A percentile compares a stretch with the other conserved stretches of the same genome.
Conservation (phyloP, 2,797 vertebrate genomes). For the Dendrocincla tyrannina region DNA sequence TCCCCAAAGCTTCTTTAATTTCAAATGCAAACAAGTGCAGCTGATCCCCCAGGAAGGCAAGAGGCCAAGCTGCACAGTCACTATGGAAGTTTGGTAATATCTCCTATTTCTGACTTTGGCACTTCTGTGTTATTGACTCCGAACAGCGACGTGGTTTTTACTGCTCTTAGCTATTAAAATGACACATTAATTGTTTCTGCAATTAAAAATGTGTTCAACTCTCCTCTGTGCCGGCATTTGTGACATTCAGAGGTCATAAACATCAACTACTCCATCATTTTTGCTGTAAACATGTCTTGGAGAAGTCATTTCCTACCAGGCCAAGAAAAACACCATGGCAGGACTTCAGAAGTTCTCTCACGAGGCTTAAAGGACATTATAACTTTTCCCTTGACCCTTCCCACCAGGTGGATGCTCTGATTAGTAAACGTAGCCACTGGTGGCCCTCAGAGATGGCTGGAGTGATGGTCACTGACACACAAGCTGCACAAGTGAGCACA, state of each 20-base stretch:
- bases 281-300: slow-evolving; percentile 29
- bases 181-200: slow-evolving; percentile 53
- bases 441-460: neutral
- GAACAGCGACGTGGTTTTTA: neutral
- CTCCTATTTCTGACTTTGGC: slow-evolving; percentile 6
- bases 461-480: neutral
- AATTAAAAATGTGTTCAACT: slow-evolving; percentile 30
- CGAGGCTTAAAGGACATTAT: neutral
- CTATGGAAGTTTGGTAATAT: neutral
- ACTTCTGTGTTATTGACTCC: neutral
- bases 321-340: neutral
- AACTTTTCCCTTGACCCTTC: slow-evolving; percentile 15
- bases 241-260: slow-evolving; percentile 63
- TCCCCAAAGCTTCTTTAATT: neutral
- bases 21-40: neutral
- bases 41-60: neutral
- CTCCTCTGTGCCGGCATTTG: neutral
- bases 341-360: neutral
- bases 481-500: neutral
- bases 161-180: slow-evolving; percentile 51
- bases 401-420: slow-evolving; percentile 3
- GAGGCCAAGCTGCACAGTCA: neutral
- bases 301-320: neutral
- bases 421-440: neutral
- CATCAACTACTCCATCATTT: slow-evolving; percentile 45